Evolutionary conservation across 2,888 invertebrate species (phyloP).

Genomic region (Erebia palarica): DNA sequence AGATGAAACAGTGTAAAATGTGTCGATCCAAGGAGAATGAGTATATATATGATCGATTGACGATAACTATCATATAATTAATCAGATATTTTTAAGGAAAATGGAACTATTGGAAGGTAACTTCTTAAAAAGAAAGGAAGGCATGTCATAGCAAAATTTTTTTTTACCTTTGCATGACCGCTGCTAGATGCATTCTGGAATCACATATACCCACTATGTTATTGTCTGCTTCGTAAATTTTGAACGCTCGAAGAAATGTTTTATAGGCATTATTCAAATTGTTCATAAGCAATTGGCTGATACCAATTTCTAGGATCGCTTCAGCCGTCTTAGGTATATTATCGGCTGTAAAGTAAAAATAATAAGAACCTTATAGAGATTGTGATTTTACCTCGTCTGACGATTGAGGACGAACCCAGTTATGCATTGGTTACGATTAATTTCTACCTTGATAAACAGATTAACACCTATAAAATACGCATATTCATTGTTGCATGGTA

Average conservation of each 20-base stretch:
- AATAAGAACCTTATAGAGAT: not conserved
- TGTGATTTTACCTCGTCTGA: no score
- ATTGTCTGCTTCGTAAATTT: conserved; percentile 60
- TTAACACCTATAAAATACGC: not conserved
- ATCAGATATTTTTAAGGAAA: no score
- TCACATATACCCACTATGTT: conserved; percentile 76
- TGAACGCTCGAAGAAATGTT: conserved; percentile 74
- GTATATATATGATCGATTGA: no score
- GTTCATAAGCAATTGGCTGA: conserved; percentile 75
- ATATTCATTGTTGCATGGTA: not conserved
- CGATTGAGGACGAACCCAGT: no score
- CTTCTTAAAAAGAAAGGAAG: no score
- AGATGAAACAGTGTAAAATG: no score
- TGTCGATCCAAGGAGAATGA: no score
- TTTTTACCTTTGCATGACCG: conserved; percentile 76
- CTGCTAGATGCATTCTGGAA: conserved; percentile 77
- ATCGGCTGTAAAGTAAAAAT: conserved; percentile 58
- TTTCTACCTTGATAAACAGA: not conserved
- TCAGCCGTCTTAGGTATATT: conserved; percentile 72
- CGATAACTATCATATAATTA: no score
- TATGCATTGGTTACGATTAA: no score
- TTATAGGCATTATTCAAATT: conserved; percentile 74
- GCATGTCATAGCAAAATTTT: no score
- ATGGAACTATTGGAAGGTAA: no score
- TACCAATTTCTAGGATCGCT: conserved; percentile 79